Conservation (phyloP, 1,140 invertebrate genomes). For the Cherax quadricarinatus region DNA sequence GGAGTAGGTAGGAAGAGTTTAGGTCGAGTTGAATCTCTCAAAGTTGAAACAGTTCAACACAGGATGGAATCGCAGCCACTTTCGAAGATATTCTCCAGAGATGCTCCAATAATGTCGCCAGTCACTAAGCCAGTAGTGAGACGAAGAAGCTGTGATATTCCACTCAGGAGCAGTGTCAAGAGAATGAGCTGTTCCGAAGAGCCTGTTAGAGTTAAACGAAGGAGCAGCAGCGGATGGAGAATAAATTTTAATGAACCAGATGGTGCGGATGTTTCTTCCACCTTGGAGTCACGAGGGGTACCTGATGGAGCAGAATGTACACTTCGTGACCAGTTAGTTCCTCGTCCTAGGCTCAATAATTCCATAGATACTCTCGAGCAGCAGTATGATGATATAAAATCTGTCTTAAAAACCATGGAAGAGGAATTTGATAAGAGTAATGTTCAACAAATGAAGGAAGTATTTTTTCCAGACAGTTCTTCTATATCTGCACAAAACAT, state of each 20-base stretch:
- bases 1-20: constrained; percentile 22
- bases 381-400: constrained; percentile 69
- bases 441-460: constrained; percentile 61
- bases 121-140: background rate
- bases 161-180: constrained; percentile 29
- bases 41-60: background rate
- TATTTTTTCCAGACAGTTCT: constrained; percentile 52
- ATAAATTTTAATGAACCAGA: constrained; percentile 56
- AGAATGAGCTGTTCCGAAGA: constrained; percentile 41
- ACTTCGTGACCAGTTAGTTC: constrained; percentile 20
- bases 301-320: constrained; percentile 71
- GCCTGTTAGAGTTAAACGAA: constrained; percentile 1
- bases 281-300: constrained; percentile 57
- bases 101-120: background rate
- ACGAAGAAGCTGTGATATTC: constrained; percentile 60
- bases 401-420: constrained; percentile 57
- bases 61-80: background rate
- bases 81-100: constrained; percentile 2
- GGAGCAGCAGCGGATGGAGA: constrained; percentile 23
- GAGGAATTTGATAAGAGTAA: constrained; percentile 55
- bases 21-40: background rate
- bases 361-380: constrained; percentile 58
- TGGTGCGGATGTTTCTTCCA: constrained; percentile 42
- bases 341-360: background rate
- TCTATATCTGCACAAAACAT: constrained; percentile 42